A percentile compares a stretch with the other conserved stretches of the same genome.
phyloP scores from a whole-genome alignment of 2,797 vertebrate species.

The Eupleurogrammus muticus region DNA sequence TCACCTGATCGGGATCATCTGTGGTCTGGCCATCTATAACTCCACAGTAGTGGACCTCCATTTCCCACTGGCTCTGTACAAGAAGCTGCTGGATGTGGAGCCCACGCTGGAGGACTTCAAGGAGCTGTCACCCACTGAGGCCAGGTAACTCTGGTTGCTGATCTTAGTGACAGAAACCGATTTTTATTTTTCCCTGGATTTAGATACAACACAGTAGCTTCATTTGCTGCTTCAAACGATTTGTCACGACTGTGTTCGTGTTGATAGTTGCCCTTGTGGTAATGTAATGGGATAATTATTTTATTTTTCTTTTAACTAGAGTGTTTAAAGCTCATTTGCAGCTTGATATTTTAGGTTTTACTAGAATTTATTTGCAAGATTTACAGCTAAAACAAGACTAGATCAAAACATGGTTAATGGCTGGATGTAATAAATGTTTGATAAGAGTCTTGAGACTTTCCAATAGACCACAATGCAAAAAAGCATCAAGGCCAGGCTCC shows the following conservation, averaged over 20 bases:
- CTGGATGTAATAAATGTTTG: too few species aligned
- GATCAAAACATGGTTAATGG: too few species aligned
- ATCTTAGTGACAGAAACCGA: background rate
- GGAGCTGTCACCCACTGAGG: conserved; percentile 95
- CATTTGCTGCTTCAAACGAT: background rate
- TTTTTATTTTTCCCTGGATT: too few species aligned
- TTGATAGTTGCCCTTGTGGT: too few species aligned
- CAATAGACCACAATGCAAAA: too few species aligned
- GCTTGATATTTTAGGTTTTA: too few species aligned
- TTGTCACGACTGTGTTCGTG: background rate
- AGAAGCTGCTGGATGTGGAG: conserved; percentile 91
- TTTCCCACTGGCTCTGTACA: conserved; percentile 95
- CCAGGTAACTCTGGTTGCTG: conserved; percentile 84
- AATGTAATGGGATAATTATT: background rate
- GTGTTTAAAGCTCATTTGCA: too few species aligned
- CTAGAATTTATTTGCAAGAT: too few species aligned
- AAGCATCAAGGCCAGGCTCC: too few species aligned
- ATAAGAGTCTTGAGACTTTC: too few species aligned
- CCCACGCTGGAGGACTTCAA: conserved; percentile 93
- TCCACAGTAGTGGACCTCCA: conserved; percentile 97
- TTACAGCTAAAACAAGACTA: too few species aligned
- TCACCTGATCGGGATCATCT: conserved; percentile 95
- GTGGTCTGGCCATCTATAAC: conserved; percentile 98
- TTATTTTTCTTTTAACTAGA: background rate
- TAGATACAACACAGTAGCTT: too few species aligned